Percentiles rank a stretch among this genome's conserved stretches.
These are phyloP conservation scores for Octodon degus DNA, from an alignment of 2,113 vertebrate species.

Conservation along the genomic window DNA sequence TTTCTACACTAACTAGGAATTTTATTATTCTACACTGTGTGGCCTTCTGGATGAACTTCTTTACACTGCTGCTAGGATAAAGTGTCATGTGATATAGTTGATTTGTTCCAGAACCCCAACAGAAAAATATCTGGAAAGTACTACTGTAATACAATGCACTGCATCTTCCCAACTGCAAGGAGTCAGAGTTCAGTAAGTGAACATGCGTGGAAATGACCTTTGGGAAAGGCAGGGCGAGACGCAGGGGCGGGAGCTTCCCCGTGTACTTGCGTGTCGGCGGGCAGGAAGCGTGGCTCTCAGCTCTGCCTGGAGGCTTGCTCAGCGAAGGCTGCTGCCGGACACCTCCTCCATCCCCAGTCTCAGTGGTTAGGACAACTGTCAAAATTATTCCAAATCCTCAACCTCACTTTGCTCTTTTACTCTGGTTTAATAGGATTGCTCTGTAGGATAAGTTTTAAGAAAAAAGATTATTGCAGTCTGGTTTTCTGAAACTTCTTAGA, in stretches of 20 bases:
- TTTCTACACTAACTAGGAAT: not conserved
- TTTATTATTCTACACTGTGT: not conserved
- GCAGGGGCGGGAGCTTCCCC: not conserved
- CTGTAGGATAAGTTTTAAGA: not conserved
- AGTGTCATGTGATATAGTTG: not conserved
- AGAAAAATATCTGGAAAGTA: not conserved
- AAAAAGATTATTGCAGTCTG: not conserved
- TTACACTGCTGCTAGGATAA: not conserved
- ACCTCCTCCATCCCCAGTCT: not conserved
- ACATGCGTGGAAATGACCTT: not conserved
- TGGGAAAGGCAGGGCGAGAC: not conserved
- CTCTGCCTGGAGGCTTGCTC: not conserved
- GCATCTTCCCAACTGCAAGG: not conserved
- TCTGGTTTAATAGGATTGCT: not conserved
- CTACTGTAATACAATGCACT: not conserved
- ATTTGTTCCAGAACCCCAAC: not conserved
- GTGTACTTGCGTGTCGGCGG: fast-evolving
- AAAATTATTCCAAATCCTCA: not conserved
- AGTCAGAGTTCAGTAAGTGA: not conserved
- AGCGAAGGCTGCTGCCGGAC: not conserved
- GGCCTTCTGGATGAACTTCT: not conserved
- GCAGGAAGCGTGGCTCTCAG: not conserved
- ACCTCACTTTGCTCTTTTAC: not conserved
- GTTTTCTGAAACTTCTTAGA: not conserved
- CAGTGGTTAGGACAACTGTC: not conserved